Evolutionary conservation across 2,888 invertebrate species (phyloP), one percentile per base, ranked within the genome.

Genomic region (Argyresthia goedartella): DNA sequence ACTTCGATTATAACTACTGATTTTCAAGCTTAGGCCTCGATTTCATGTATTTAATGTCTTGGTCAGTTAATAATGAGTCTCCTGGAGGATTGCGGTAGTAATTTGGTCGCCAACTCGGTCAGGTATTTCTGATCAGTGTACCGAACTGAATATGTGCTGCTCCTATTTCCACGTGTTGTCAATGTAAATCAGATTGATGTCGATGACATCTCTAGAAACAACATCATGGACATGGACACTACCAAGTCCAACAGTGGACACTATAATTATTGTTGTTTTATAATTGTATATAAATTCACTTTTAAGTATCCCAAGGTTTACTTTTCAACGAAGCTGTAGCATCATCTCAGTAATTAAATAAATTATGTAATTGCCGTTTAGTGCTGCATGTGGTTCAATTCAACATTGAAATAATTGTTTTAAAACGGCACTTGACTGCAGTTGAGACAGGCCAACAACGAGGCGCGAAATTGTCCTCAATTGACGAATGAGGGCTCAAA

Each of bases 401-500:
- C 41, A 41, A 41, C 6, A 25, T 25, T 25, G 25, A 2, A 25
- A 25, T 25, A 75, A 77, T 75, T 72, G 55, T 53, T 61, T 49
- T 50, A 58, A 61, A 57, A 59, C 65, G 59, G 58, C 59, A 61
- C 60, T 59, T 58, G 55, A 56, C 52, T 59, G 56, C 58, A 60
- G 69, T 65, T 64, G 64, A 69, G 73, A 68, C 60, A 59, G 67
- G 25, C 25, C 25, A 69, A 14, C 41, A 49, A 42, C 49, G 41
- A 49, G 25, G 65, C 76, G 71, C 70, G 65, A 76, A 80, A 84
- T 81, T 85, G 82, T 68, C 76, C 81, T 73, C 70, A 84, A 85
- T 85, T 81, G 71, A 66, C 65, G 67, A 76, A 77, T 81, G 79
- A 75, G 69, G 55, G 56, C 51, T 52, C 52, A 48, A 16, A n/a